Percentiles rank a stretch among this genome's conserved stretches.
Conservation (phyloP, 2,113 vertebrate genomes). For the Panthera tigris region DNA sequence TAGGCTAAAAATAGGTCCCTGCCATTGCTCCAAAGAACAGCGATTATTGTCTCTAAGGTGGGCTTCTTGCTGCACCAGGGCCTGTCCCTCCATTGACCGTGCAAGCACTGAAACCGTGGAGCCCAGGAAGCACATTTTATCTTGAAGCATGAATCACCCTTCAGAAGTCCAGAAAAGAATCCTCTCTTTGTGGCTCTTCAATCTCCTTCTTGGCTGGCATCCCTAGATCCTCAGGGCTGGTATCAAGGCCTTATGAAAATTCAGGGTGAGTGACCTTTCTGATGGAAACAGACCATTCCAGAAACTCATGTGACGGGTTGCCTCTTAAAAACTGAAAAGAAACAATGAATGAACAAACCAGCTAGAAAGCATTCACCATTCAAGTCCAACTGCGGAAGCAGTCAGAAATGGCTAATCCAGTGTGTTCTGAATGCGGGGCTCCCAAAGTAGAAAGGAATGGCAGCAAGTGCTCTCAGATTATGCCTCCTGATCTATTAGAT, state of each 20-base stretch:
- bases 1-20: neutral
- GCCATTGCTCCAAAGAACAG: neutral
- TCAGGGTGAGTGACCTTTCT: constrained; percentile 34
- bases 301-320: constrained; percentile 21
- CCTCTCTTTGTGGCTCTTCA: constrained; percentile 38
- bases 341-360: constrained; percentile 47
- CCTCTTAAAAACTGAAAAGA: constrained; percentile 46
- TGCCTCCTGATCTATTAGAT: neutral
- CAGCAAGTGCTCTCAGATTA: neutral
- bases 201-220: constrained; percentile 45
- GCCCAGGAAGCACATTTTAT: constrained; percentile 36
- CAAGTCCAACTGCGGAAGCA: neutral
- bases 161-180: constrained; percentile 57
- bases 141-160: constrained; percentile 47
- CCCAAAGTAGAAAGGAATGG: neutral
- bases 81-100: neutral
- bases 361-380: constrained; percentile 17
- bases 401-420: neutral
- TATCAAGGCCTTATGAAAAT: constrained; percentile 40
- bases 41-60: neutral
- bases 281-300: constrained; percentile 5
- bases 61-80: neutral
- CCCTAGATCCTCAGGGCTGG: neutral
- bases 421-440: neutral
- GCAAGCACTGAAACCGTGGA: neutral